These are phyloP conservation scores for Danaus melanippus DNA, from an alignment of 1,140 invertebrate genomes.

Conservation along the genomic window DNA sequence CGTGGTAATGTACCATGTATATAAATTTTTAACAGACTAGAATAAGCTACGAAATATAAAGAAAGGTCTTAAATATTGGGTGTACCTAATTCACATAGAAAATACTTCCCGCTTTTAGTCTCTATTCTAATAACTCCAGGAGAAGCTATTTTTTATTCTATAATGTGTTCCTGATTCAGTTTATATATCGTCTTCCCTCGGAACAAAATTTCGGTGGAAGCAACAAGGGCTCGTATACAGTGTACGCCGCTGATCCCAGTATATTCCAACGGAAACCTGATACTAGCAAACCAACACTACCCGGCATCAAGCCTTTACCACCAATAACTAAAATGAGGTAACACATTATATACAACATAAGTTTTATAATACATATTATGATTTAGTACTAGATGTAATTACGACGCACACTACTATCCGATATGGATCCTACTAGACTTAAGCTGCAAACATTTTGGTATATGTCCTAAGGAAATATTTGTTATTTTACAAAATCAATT, in stretches of 20 bases:
- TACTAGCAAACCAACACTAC: conserved; percentile 40
- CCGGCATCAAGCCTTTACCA: conserved; percentile 63
- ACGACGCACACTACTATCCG: background rate
- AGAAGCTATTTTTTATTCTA: background rate
- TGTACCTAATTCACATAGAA: no score
- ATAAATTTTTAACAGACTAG: no score
- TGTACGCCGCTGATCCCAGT: conserved; percentile 73
- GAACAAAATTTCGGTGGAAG: conserved; percentile 77
- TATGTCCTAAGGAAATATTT: no score
- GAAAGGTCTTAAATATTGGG: no score
- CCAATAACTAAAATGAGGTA: conserved; percentile 75
- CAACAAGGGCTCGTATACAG: conserved; percentile 70
- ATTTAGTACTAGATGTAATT: no score
- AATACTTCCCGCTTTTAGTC: no score
- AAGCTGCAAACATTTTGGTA: no score
- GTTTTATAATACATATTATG: background rate
- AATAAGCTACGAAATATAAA: no score
- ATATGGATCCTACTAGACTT: no score
- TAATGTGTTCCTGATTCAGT: conserved; percentile 53
- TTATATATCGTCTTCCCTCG: conserved; percentile 84
- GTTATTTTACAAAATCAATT: no score
- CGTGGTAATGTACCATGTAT: conserved; percentile 73
- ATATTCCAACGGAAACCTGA: conserved; percentile 69
- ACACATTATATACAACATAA: background rate
- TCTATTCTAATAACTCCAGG: background rate